Base-by-base conservation (phyloP, 1,140 invertebrate genomes). In the Euura lappo region DNA sequence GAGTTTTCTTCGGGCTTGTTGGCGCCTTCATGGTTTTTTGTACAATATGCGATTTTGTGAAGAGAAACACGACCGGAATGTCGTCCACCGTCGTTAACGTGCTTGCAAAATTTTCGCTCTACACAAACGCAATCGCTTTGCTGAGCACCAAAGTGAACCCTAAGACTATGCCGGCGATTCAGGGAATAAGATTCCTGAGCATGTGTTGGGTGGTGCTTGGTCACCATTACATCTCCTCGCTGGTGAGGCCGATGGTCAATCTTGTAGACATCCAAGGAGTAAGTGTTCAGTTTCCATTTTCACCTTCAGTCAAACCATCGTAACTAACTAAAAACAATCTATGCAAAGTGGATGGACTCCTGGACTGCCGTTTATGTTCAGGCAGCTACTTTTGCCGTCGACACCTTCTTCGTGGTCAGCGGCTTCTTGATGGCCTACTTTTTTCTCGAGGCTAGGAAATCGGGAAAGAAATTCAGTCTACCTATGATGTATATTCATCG, bases 361-460 rank as follows among this genome's bases (percentile, higher is more conserved):
- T 76, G 76, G 77, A 70, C 47, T 47, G 28, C 75, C 4, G 1
- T 86, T 8, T 84, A 84, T 78, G 76, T 88, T 4, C 78, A 83
- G 0, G 72, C 80, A 0, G 85, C 83, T 4, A 79, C 84, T 2
- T 81, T 87, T 45, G 79, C 88, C 0, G 90, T 91, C 0, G 90
- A 91, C 74, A 90, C 90, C 2, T 91, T 91, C 78, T 89, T 91
- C 47, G 78, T 90, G 44, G 80, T 90, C 7, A 92, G 91, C 80
- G 93, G 92, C 67, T 80, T 92, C 2, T 81, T 93, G 0, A 80
- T 91, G 2, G 84, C 89, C 1, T 92, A 92, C 72, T 81, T 90
- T 0, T 87, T 90, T 42, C 78, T 90, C 7, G 89, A 89, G 72
- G 82, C 88, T 68, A 80, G 88, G 44, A 77, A 83, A 44, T 86